These are phyloP conservation scores for Galaxea fascicularis DNA, from an alignment of 92 coral and sea anemone genomes.

Conservation along the genomic window DNA sequence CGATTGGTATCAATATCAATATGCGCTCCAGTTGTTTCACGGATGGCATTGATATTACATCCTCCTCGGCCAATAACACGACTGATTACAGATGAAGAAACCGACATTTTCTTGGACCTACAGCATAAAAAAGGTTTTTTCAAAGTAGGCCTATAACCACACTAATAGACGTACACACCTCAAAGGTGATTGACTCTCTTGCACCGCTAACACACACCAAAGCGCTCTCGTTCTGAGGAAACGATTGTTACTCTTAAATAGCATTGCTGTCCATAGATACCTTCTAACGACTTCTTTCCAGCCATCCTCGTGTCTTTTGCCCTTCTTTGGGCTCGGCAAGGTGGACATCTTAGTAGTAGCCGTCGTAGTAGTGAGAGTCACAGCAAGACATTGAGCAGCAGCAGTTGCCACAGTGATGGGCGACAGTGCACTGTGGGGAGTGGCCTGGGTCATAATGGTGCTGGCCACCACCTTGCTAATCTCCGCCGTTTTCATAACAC, in stretches of 20 bases:
- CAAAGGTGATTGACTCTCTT: no score
- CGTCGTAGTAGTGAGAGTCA: conserved; percentile 90
- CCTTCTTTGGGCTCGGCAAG: conserved; percentile 92
- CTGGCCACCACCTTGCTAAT: conserved; percentile 94
- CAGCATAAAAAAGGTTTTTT: neutral
- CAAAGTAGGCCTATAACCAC: neutral
- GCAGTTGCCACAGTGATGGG: conserved; percentile 99
- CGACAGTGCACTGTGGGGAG: conserved; percentile 92
- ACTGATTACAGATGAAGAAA: conserved; percentile 94
- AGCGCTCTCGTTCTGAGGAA: no score
- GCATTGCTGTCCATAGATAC: conserved; percentile 12
- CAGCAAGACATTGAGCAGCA: conserved; percentile 97
- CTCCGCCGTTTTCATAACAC: conserved; percentile 88
- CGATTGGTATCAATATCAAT: conserved; percentile 96
- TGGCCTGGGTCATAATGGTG: conserved; percentile 88
- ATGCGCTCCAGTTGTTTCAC: conserved; percentile 98
- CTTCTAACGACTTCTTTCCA: conserved; percentile 99
- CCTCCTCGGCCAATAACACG: conserved; percentile 99
- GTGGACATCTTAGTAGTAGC: conserved; percentile 82
- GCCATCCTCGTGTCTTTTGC: conserved; percentile 94
- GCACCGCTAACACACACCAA: no score
- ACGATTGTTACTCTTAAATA: neutral
- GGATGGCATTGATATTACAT: conserved; percentile 95
- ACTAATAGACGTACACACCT: neutral
- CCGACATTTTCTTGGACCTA: conserved; percentile 98